Conservation (phyloP, 30 jellyfish, hydroid and myxozoan species). For the Hydra vulgaris region DNA sequence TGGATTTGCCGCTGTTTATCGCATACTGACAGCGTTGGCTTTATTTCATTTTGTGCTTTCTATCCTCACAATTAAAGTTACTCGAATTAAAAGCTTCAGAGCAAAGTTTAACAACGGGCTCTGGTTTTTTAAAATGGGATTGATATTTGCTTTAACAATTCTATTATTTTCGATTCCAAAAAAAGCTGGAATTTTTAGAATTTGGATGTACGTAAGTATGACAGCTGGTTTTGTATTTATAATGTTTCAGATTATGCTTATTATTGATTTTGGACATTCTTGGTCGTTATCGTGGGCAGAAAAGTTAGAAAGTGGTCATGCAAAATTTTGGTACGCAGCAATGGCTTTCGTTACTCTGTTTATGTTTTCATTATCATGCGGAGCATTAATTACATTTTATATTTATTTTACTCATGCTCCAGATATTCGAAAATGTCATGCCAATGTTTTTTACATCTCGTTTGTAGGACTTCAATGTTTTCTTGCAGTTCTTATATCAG, state of each 20-base stretch:
- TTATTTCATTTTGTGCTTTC: constrained; percentile 66
- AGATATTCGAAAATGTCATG: constrained; percentile 67
- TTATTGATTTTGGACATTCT: constrained; percentile 94
- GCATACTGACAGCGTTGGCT: constrained; percentile 66
- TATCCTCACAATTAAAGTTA: constrained; percentile 51
- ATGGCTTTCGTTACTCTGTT: constrained; percentile 75
- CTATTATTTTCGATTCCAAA: constrained; percentile 65
- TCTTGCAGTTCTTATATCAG: constrained; percentile 77
- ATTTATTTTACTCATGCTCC: constrained; percentile 54
- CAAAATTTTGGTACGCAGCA: constrained; percentile 86
- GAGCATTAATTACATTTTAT: constrained; percentile 57
- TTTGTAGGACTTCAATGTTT: constrained; percentile 81
- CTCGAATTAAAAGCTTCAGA: constrained; percentile 63
- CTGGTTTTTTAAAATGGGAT: constrained; percentile 62
- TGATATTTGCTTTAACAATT: constrained; percentile 38
- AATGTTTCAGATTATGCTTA: constrained; percentile 72
- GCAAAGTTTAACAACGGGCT: constrained; percentile 82
- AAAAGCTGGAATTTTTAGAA: constrained; percentile 70
- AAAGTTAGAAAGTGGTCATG: constrained; percentile 59
- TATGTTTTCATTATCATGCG: constrained; percentile 62
- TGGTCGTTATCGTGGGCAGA: constrained; percentile 99
- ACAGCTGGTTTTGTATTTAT: constrained; percentile 85
- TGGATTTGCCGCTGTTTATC: constrained; percentile 92
- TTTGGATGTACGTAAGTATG: constrained; percentile 90
- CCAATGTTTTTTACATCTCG: constrained; percentile 67